Conservation (phyloP, 2,797 vertebrate genomes). For the Periophthalmus magnuspinnatus region DNA sequence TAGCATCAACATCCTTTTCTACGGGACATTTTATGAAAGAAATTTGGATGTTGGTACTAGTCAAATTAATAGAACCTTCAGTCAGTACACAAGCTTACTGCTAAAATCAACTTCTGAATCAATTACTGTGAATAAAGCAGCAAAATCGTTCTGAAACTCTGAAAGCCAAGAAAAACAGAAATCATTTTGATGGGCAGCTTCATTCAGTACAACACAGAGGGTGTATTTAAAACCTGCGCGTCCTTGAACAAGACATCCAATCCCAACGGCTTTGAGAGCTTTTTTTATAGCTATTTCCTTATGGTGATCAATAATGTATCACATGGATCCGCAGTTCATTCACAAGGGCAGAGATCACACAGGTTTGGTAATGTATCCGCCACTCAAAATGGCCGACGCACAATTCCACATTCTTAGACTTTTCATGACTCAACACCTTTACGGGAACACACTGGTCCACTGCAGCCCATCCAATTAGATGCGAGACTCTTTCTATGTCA, state of each 20-base stretch:
- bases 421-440: slow-evolving; percentile 36
- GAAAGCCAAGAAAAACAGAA: slow-evolving; percentile 16
- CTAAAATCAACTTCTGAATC: slow-evolving; percentile 43
- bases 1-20: slow-evolving; percentile 43
- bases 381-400: slow-evolving; percentile 41
- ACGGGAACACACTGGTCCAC: slow-evolving; percentile 33
- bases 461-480: slow-evolving; percentile 7
- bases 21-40: slow-evolving; percentile 41
- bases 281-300: slow-evolving; percentile 41
- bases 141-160: slow-evolving; percentile 29
- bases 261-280: slow-evolving; percentile 18
- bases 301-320: slow-evolving; percentile 67
- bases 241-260: slow-evolving; percentile 48
- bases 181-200: slow-evolving; percentile 36
- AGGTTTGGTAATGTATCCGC: slow-evolving; percentile 53
- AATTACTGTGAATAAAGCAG: slow-evolving; percentile 39
- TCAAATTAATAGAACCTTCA: slow-evolving; percentile 23
- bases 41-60: slow-evolving; percentile 54
- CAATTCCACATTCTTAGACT: slow-evolving; percentile 27
- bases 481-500: not conserved
- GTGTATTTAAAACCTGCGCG: slow-evolving; percentile 4
- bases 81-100: slow-evolving; percentile 21
- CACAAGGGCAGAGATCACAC: slow-evolving; percentile 51
- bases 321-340: slow-evolving; percentile 44
- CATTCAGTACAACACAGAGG: slow-evolving; percentile 19